Conservation (phyloP, 2,113 vertebrate species). For the Mungos mungo region DNA sequence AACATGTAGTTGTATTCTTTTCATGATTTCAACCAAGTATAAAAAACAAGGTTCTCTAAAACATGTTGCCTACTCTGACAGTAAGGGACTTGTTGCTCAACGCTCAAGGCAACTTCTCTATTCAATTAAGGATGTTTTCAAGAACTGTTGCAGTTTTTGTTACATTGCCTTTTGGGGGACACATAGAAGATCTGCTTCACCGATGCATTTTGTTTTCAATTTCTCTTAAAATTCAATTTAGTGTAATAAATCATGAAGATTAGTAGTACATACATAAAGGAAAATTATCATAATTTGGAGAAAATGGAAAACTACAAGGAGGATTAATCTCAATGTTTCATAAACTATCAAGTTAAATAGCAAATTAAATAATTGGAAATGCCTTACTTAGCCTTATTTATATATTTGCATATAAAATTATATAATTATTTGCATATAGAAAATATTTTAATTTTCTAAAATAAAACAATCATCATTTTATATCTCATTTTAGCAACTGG, state of each 20-base stretch:
- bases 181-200: conserved; percentile 36
- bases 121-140: conserved; percentile 62
- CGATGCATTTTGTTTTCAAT: conserved; percentile 17
- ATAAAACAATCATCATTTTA: not conserved
- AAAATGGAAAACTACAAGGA: conserved; percentile 9
- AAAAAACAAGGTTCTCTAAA: conserved; percentile 7
- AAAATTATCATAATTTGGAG: conserved; percentile 42
- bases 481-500: not conserved
- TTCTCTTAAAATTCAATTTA: conserved; percentile 61
- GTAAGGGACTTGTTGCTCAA: conserved; percentile 42
- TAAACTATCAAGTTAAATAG: not conserved
- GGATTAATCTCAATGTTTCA: conserved; percentile 26
- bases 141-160: conserved; percentile 47
- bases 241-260: conserved; percentile 54
- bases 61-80: not conserved
- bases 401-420: too few relatives aligned
- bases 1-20: not conserved
- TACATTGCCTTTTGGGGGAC: conserved; percentile 52
- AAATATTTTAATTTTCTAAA: conserved; percentile 1
- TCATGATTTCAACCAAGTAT: not conserved
- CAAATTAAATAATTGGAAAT: conserved; percentile 31
- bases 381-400: not conserved
- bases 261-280: not conserved
- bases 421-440: not conserved
- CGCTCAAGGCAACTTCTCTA: conserved; percentile 38